These are phyloP conservation scores for Solenopsis fugax DNA, from an alignment of 1,140 invertebrate species.

Conservation along the genomic window DNA sequence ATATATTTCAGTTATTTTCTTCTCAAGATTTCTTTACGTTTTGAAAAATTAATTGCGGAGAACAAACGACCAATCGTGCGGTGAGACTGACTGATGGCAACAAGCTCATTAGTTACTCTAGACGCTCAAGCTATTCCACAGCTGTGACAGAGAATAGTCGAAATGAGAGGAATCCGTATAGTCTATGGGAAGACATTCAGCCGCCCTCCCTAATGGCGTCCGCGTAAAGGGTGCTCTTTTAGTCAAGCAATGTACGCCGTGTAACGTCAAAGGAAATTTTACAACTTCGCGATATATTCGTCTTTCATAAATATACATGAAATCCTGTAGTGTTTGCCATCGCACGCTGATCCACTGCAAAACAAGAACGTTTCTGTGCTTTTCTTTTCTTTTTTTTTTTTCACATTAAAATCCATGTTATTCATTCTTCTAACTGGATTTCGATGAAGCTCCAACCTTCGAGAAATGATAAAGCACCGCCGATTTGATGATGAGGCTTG, in stretches of 20 bases:
- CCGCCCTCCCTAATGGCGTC: conserved; percentile 51
- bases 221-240: conserved; percentile 57
- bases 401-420: not conserved
- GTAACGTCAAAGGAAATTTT: conserved; percentile 65
- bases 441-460: not conserved
- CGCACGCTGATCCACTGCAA: not conserved
- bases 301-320: conserved; percentile 29
- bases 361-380: not conserved
- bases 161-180: conserved; percentile 69
- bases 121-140: conserved; percentile 35
- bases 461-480: not conserved
- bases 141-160: conserved; percentile 51
- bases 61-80: not conserved
- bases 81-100: conserved; percentile 1
- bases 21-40: not conserved
- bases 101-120: conserved; percentile 45
- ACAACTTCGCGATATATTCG: conserved; percentile 1
- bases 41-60: not conserved
- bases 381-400: conserved; percentile 26
- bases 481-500: not conserved
- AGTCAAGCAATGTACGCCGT: conserved; percentile 12
- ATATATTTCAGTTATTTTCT: not conserved
- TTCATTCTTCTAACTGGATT: not conserved
- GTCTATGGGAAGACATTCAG: conserved; percentile 64
- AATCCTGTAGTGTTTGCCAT: conserved; percentile 13